phyloP scores from a whole-genome alignment of 2,888 invertebrate genomes.

The Drosophila nr. fundita region DNA sequence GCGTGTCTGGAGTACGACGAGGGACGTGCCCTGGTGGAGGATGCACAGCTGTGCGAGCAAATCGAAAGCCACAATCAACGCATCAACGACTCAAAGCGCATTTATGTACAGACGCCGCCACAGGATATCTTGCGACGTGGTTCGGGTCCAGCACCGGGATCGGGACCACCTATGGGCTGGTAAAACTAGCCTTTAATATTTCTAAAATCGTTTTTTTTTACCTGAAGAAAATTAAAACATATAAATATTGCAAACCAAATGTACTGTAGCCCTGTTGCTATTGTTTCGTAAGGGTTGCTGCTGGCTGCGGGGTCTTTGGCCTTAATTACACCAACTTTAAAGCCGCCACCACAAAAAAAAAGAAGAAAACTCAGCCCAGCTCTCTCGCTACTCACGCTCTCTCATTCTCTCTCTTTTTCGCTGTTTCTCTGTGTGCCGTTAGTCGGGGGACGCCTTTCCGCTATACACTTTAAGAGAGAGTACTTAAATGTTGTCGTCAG shows the following conservation, averaged over 20 bases:
- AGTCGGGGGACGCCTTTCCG: conserved; percentile 11
- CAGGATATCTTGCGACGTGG: conserved; percentile 50
- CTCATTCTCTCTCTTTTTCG: background rate
- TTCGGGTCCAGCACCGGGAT: conserved; percentile 20
- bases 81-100: conserved; percentile 59
- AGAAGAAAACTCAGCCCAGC: conserved; percentile 25
- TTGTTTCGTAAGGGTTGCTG: conserved; percentile 52
- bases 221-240: background rate
- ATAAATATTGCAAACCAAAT: background rate
- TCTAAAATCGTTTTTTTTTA: background rate
- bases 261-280: conserved; percentile 51
- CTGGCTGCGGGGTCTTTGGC: conserved; percentile 62
- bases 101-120: conserved; percentile 60
- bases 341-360: conserved; percentile 48
- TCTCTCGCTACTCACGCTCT: conserved; percentile 2
- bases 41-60: conserved; percentile 89
- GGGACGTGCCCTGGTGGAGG: conserved; percentile 94
- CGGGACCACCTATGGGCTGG: conserved; percentile 59
- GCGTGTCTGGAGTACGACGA: conserved; percentile 96
- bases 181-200: conserved; percentile 13
- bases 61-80: conserved; percentile 61
- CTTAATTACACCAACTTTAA: conserved; percentile 64
- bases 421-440: background rate
- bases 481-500: background rate
- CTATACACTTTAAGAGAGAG: background rate